Evolutionary conservation across 1,140 invertebrate genomes (phyloP), one percentile per base, ranked within the genome.

Genomic region (Aphidius gifuensis): DNA sequence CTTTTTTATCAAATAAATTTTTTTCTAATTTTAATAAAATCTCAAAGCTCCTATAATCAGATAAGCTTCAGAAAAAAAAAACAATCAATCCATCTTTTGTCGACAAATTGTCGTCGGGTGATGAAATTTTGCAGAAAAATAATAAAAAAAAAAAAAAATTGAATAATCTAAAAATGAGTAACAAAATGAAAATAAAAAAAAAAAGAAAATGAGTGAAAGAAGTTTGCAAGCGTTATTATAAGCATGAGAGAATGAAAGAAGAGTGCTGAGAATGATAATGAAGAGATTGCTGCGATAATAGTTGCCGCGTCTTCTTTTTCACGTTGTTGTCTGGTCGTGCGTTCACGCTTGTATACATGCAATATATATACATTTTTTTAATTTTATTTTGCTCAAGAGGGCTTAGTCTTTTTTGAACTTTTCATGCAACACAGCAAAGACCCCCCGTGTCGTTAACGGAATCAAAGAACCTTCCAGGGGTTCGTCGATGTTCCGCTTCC

Each of bases 231-330:
- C 39, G 21, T 46, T 42, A 58, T 55, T 49, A 58, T 60, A 50
- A 46, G 54, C 51, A 46, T 7, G 53, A 58, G 61, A 51, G 53
- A 45, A 51, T 53, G 65, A 40, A 53, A 46, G 45, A 65, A 58
- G 58, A 65, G 66, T 65, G 64, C 62, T 51, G 64, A 44, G 66
- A 67, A 67, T 67, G 63, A 67, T 67, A 67, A 67, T 67, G 66
- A 65, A 61, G 64, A 68, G 60, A 67, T 67, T 59, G 60, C 43
- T 58, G 63, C 60, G 66, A 67, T 67, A 62, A 58, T 62, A 62
- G 64, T 54, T 32, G 56, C 38, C 60, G 42, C 58, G 39, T 65
- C 54, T 47, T 61, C 49, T 44, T 66, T 66, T 62, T 57, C 47
- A 59, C 55, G 49, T 61, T 53, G 60, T 60, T 51, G 64, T 62